A percentile compares a stretch with the other conserved stretches of the same genome.
Conservation (phyloP, 1,140 invertebrate species). For the Brachionus angularis region DNA sequence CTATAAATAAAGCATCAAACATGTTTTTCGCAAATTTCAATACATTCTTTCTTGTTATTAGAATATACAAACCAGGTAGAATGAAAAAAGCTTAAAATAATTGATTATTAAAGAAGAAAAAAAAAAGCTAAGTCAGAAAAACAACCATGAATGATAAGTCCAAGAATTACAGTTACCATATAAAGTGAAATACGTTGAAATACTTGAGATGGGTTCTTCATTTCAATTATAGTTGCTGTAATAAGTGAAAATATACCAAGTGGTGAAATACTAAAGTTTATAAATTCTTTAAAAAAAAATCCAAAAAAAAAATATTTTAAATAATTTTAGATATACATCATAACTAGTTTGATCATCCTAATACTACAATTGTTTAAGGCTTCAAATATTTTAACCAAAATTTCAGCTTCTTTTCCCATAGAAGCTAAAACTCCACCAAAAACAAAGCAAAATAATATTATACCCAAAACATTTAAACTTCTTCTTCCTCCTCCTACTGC, state of each 20-base stretch:
- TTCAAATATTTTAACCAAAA: conserved; percentile 31
- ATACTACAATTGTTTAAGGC: conserved; percentile 4
- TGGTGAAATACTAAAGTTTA: conserved; percentile 20
- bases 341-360: conserved; percentile 16
- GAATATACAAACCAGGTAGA: conserved; percentile 52
- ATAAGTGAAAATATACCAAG: conserved; percentile 32
- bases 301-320: not conserved
- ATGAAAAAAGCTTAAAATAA: conserved; percentile 48
- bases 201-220: conserved; percentile 45
- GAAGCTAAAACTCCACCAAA: conserved; percentile 25
- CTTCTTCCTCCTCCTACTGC: not conserved
- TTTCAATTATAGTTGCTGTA: conserved; percentile 46
- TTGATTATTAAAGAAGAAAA: not conserved
- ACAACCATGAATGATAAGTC: conserved; percentile 60
- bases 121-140: not conserved
- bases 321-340: conserved; percentile 44
- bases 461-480: conserved; percentile 41
- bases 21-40: conserved; percentile 49
- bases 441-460: conserved; percentile 36
- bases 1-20: conserved; percentile 53
- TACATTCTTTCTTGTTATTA: conserved; percentile 53
- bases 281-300: too few species aligned
- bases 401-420: conserved; percentile 25
- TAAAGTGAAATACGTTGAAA: conserved; percentile 49
- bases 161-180: conserved; percentile 52